Evolutionary conservation across 1,140 invertebrate species (phyloP), one percentile per base, ranked within the genome.

Genomic region (Drosophila erecta): DNA sequence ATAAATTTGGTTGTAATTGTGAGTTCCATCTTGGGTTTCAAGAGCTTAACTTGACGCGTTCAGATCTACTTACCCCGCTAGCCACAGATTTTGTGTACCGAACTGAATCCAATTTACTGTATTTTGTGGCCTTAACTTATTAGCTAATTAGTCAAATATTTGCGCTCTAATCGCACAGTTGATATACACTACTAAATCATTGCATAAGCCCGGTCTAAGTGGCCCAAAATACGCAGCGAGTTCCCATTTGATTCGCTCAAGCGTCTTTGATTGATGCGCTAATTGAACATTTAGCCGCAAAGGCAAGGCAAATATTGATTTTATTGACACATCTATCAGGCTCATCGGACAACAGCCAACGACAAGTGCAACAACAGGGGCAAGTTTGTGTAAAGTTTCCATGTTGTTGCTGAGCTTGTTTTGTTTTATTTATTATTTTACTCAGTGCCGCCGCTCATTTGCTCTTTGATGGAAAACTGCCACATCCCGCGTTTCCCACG

Each of bases 91-190:
- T 51, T 37, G 14, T 37, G 37, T 22, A 47, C 27, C 22, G 11
- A 20, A 20, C 7, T 27, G n/a, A 46, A 49, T 35, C 27, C 24
- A n/a, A 65, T 66, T 41, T 65, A 27, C 27, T 46, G 22, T 20
- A 40, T 49, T 70, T 65, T 53, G 60, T 56, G 46, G 71, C 24
- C 56, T 41, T 65, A 81, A 81, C 65, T 76, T 65, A 76, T 76
- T 81, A 76, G 66, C 77, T 76, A 84, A 84, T 84, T 84, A 84
- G 76, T 50, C 40, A 79, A 84, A 84, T 84, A 84, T 84, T 84
- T 79, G 64, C 50, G 43, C 58, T 38, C 30, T 44, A 67, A 77
- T 73, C 67, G 61, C 50, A 61, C 56, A 73, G 67, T 73, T 61
- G 61, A 73, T 73, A 73, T 73, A 54, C 70, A 47, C 49, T 41